These are phyloP conservation scores for Aratinga solstitialis DNA, from an alignment of 2,797 vertebrate species.

Conservation along the genomic window DNA sequence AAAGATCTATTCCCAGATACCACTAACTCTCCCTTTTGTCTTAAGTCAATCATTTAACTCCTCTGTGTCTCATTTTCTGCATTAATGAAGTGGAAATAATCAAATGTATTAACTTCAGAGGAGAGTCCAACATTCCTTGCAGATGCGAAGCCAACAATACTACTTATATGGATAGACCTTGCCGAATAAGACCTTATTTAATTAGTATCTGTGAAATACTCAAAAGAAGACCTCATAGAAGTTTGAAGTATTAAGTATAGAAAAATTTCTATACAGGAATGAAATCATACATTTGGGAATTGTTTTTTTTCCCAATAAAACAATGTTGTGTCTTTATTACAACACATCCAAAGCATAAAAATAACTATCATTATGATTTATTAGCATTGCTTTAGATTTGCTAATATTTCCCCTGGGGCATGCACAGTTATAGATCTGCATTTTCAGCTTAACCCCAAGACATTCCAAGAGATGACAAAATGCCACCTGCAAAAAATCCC, in stretches of 20 bases:
- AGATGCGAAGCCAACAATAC: neutral
- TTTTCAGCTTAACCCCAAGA: conserved; percentile 30
- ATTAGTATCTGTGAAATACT: conserved; percentile 26
- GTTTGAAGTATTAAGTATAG: conserved; percentile 46
- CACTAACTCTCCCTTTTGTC: neutral
- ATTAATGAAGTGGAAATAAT: conserved; percentile 34
- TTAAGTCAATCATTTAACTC: conserved; percentile 18
- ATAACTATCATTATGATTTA: conserved; percentile 25
- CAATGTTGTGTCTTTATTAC: neutral
- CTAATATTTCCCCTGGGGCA: neutral
- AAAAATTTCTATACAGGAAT: conserved; percentile 15
- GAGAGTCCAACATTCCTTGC: conserved; percentile 9
- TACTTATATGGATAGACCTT: neutral
- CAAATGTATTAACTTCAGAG: neutral
- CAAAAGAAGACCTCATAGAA: neutral
- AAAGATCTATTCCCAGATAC: conserved; percentile 36
- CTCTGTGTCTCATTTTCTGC: neutral
- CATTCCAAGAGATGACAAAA: conserved; percentile 17
- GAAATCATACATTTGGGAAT: conserved; percentile 17
- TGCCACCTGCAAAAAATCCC: neutral
- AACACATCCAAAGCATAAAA: conserved; percentile 10
- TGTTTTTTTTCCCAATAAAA: neutral
- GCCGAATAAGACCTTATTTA: conserved; percentile 4
- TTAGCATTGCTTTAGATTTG: conserved; percentile 30
- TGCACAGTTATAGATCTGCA: neutral